Base-by-base conservation (phyloP, 2,888 invertebrate genomes). In the Pilophorus perplexus region DNA sequence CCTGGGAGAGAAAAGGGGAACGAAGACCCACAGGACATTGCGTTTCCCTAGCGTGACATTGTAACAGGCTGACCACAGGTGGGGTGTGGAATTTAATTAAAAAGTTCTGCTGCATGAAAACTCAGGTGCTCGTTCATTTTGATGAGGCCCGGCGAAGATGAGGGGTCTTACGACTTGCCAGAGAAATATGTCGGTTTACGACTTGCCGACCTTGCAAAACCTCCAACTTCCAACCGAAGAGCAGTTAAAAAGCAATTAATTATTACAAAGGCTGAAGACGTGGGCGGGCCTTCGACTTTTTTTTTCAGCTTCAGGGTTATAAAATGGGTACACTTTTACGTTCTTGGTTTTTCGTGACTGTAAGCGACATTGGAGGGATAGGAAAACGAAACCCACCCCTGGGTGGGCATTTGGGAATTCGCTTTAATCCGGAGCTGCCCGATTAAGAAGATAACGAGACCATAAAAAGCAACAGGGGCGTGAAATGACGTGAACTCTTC, bases 191-290 rank as follows among this genome's bases (percentile, higher is more conserved):
- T 59, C 59, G 42, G 22, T 59, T 59, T 59, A 59, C 59, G 59
- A 59, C 42, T 59, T 3, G 14, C 38, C 55, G 38, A 59, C 59
- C 59, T 38, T 42, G 59, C 18, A 18, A 8, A 55, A 59, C 40
- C 42, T 59, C 42, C 40, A 59, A 27, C 20, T 48, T 42, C 25
- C 25, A 42, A 16, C 42, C 23, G 25, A 42, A 59, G 59, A 59
- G 59, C 42, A 59, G 59, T 59, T 59, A 59, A 59, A 59, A 59
- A 42, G 59, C 59, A 59, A 59, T 59, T 59, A 59, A 59, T 59
- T 59, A 59, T 59, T 59, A 42, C 59, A 40, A 27, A 42, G 23
- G 33, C 12, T 33, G 33, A 33, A 12, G 12, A 6, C 33, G 12
- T 12, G 6, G 33, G 33, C 33, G 12, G 33, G 6, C n/a, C n/a